Evolutionary conservation across 2,888 invertebrate genomes (phyloP), one percentile per base, ranked within the genome.

Genomic region (Oxycera nigricornis): DNA sequence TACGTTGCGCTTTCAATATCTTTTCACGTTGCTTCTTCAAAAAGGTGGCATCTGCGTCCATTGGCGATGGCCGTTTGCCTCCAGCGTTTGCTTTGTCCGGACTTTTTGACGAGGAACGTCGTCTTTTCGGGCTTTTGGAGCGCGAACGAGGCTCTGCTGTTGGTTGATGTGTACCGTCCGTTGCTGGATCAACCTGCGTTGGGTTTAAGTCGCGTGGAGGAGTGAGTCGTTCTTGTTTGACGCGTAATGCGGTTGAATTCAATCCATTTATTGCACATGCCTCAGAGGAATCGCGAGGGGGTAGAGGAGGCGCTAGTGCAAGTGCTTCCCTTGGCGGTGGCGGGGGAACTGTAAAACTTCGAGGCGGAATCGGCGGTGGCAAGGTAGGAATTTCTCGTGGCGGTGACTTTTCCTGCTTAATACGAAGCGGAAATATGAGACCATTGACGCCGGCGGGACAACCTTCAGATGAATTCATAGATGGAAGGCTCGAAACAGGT

Each of bases 381-480:
- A 20, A 7, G 14, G 20, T 22, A 4, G 39, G 41, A 22, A 65
- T 65, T 20, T 65, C 65, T 41, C 65, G 1, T 1, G 65, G 65
- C 11, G 65, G 65, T 2, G 39, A 39, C 6, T 41, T 65, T 14
- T 65, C 65, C 26, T 41, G 39, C n/a, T 65, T 65, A 1, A 65
- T 35, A 24, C 30, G 20, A 6, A 41, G 41, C 1, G 65, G 65
- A 2, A 39, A 28, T 4, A 26, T 14, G 14, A 14, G 39, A 7
- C 39, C 14, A 14, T 1, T 39, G n/a, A n/a, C n/a, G n/a, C n/a
- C n/a, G n/a, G n/a, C n/a, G n/a, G n/a, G n/a, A n/a, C n/a, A n/a
- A n/a, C n/a, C n/a, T n/a, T n/a, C n/a, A n/a, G n/a, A n/a, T n/a
- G n/a, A n/a, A n/a, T n/a, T n/a, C n/a, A n/a, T n/a, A n/a, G n/a